Evolutionary conservation across 1,140 invertebrate species (phyloP).

Genomic region (Trichogramma pretiosum): DNA sequence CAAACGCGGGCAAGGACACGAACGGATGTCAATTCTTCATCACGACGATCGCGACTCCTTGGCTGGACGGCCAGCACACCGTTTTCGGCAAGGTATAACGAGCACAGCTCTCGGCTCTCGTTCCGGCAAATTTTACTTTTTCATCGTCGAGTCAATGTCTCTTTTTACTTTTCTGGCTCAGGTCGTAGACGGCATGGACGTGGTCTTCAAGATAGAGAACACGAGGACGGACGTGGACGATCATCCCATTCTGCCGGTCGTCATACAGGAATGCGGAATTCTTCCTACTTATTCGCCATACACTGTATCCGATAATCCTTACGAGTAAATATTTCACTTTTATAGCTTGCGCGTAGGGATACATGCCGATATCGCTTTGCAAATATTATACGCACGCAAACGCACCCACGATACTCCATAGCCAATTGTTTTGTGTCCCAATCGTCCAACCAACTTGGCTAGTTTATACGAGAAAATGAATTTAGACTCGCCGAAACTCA

Average conservation of each 20-base stretch:
- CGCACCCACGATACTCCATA: too few species aligned
- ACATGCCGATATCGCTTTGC: too few species aligned
- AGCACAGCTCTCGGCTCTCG: slow-evolving; percentile 5
- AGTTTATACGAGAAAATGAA: too few species aligned
- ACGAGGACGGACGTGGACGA: slow-evolving; percentile 68
- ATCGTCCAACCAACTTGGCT: too few species aligned
- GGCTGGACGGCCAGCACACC: slow-evolving; percentile 87
- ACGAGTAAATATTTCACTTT: slow-evolving; percentile 51
- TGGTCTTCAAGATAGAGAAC: slow-evolving; percentile 78
- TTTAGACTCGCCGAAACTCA: too few species aligned
- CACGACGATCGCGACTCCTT: slow-evolving; percentile 76
- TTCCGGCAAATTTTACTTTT: background rate
- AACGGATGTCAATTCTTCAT: slow-evolving; percentile 97
- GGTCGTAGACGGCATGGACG: slow-evolving; percentile 71
- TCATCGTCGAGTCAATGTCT: slow-evolving; percentile 19
- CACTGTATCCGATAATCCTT: slow-evolving; percentile 59
- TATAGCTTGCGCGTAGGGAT: too few species aligned
- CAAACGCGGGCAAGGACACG: slow-evolving; percentile 77
- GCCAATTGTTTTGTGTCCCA: too few species aligned
- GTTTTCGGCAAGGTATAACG: slow-evolving; percentile 82
- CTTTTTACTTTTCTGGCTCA: too few species aligned
- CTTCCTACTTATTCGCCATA: slow-evolving; percentile 52
- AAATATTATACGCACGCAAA: too few species aligned
- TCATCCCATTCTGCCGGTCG: slow-evolving; percentile 55
- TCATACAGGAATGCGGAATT: slow-evolving; percentile 58